Evolutionary conservation across 37 sponge, comb jelly and placozoan genomes (phyloP).

Genomic region (Bolinopsis microptera): DNA sequence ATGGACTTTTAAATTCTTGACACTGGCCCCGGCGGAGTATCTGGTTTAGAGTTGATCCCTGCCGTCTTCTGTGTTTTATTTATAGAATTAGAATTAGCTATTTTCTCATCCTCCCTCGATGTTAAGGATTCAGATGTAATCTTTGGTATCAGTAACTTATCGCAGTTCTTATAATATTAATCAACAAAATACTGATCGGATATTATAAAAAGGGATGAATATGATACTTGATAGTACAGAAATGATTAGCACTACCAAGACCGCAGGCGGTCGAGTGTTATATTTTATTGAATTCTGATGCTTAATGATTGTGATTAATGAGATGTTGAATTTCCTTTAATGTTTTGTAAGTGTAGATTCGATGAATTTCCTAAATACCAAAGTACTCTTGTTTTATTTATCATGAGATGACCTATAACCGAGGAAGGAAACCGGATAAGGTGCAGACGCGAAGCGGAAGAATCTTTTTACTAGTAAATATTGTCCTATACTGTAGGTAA

Average conservation of each 20-base stretch:
- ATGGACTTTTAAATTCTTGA: no score
- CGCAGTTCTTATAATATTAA: neutral
- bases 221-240: neutral
- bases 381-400: neutral
- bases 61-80: no score
- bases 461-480: conserved; percentile 5
- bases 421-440: no score
- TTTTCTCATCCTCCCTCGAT: neutral
- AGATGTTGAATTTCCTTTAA: neutral
- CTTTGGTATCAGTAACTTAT: neutral
- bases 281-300: neutral
- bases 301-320: neutral
- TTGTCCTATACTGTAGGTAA: neutral
- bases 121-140: no score
- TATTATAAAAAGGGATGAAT: neutral
- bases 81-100: neutral
- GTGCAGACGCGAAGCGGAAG: conserved; percentile 16
- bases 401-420: no score
- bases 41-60: no score
- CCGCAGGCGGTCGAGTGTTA: neutral
- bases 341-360: conserved; percentile 53
- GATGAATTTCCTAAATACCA: neutral
- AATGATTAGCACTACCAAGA: neutral
- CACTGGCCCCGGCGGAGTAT: no score
- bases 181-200: neutral